Evolutionary conservation across 64 coral and sea anemone genomes (phyloP).

Genomic region (Cladopsammia gracilis): DNA sequence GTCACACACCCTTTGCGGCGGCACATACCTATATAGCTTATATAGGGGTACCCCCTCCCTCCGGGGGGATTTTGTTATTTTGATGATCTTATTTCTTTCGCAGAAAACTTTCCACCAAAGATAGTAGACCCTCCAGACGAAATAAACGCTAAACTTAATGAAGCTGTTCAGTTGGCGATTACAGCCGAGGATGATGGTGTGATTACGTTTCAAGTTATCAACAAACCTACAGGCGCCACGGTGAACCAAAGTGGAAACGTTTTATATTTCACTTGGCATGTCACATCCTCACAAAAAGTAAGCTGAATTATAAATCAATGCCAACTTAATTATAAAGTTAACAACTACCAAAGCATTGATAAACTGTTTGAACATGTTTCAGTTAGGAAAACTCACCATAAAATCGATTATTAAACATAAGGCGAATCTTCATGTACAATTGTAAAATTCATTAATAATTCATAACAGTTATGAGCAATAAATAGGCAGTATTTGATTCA

Average conservation of each 20-base stretch:
- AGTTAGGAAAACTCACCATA: no score
- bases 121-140: background rate
- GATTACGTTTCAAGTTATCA: conserved; percentile 1
- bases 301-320: background rate
- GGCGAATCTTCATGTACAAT: no score
- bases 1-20: no score
- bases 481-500: no score
- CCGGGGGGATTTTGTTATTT: background rate
- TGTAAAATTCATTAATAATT: no score
- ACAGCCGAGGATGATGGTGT: conserved; percentile 8
- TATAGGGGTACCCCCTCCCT: background rate
- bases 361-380: no score
- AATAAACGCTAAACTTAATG: conserved; percentile 13
- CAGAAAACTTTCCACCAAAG: conserved; percentile 62
- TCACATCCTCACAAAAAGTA: conserved; percentile 30
- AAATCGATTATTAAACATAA: no score
- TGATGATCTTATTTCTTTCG: background rate
- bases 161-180: background rate
- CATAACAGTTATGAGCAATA: no score
- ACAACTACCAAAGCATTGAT: no score
- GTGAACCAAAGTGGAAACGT: background rate
- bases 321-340: no score
- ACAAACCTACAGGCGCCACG: background rate
- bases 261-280: background rate
- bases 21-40: no score